Percentiles rank a stretch among this genome's conserved stretches.
Conservation (phyloP, 2,888 invertebrate genomes). For the Luffia ferchaultella region DNA sequence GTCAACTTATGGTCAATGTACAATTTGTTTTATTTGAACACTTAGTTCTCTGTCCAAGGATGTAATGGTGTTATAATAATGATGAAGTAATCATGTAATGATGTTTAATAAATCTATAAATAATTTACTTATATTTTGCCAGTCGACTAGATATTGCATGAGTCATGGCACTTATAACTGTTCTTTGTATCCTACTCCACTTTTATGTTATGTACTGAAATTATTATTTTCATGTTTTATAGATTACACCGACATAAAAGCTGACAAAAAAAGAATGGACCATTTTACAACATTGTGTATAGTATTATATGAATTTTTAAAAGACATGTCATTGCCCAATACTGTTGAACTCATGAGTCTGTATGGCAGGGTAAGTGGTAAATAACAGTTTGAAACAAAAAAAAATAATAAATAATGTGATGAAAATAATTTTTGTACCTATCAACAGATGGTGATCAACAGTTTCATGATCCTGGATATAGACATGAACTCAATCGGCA, state of each 20-base stretch:
- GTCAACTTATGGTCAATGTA: too few relatives aligned
- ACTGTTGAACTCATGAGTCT: constrained; percentile 80
- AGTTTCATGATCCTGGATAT: constrained; percentile 86
- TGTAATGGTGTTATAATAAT: too few relatives aligned
- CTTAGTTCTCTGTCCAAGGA: too few relatives aligned
- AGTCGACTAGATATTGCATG: too few relatives aligned
- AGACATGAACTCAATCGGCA: constrained; percentile 86
- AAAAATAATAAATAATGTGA: neutral
- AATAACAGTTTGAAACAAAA: neutral
- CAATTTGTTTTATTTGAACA: too few relatives aligned
- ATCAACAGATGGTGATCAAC: constrained; percentile 85
- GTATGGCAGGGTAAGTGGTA: constrained; percentile 79
- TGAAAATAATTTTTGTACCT: neutral
- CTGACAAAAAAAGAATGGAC: constrained; percentile 77
- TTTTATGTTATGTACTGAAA: too few relatives aligned
- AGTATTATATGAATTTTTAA: constrained; percentile 77
- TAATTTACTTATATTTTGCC: too few relatives aligned
- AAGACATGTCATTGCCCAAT: constrained; percentile 75
- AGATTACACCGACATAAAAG: constrained; percentile 86
- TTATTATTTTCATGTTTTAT: constrained; percentile 22
- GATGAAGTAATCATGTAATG: too few relatives aligned
- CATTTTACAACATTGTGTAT: constrained; percentile 78
- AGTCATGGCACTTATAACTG: too few relatives aligned
- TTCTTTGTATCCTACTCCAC: too few relatives aligned
- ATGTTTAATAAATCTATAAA: too few relatives aligned